A percentile compares a stretch with the other conserved stretches of the same genome.
These are phyloP conservation scores for Dicerorhinus sumatrensis DNA, from an alignment of 2,113 vertebrate genomes.

Conservation along the genomic window DNA sequence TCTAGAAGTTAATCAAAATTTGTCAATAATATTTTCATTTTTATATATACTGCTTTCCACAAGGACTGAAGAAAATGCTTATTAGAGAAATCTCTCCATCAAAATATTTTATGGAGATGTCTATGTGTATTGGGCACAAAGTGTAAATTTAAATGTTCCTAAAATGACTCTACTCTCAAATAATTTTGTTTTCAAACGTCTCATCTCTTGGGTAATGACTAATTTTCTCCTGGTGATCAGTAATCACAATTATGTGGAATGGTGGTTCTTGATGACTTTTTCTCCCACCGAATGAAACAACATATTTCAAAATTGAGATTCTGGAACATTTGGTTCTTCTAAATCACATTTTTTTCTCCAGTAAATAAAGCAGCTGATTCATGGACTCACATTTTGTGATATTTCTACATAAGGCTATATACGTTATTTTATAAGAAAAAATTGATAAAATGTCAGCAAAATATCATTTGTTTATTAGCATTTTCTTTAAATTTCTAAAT, in stretches of 20 bases:
- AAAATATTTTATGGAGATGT: neutral
- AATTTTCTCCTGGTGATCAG: slow-evolving; percentile 74
- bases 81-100: neutral
- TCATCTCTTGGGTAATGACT: slow-evolving; percentile 78
- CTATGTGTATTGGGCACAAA: neutral
- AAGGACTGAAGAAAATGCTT: neutral
- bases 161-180: slow-evolving; percentile 75
- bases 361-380: neutral
- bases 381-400: neutral
- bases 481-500: slow-evolving; percentile 46
- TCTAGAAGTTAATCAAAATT: neutral
- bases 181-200: slow-evolving; percentile 79
- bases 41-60: neutral
- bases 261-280: slow-evolving; percentile 52
- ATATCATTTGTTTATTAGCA: neutral
- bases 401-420: neutral
- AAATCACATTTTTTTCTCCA: neutral
- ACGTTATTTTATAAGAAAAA: neutral
- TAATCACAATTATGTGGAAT: slow-evolving; percentile 71
- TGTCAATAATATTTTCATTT: neutral
- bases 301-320: slow-evolving; percentile 75
- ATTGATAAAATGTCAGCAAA: slow-evolving; percentile 10
- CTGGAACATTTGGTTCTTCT: slow-evolving; percentile 49
- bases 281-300: slow-evolving; percentile 51
- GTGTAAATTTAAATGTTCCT: slow-evolving; percentile 54